Percentiles rank a stretch among this genome's conserved stretches.
Conservation (phyloP, 2,888 invertebrate species). For the Lithosia quadra region DNA sequence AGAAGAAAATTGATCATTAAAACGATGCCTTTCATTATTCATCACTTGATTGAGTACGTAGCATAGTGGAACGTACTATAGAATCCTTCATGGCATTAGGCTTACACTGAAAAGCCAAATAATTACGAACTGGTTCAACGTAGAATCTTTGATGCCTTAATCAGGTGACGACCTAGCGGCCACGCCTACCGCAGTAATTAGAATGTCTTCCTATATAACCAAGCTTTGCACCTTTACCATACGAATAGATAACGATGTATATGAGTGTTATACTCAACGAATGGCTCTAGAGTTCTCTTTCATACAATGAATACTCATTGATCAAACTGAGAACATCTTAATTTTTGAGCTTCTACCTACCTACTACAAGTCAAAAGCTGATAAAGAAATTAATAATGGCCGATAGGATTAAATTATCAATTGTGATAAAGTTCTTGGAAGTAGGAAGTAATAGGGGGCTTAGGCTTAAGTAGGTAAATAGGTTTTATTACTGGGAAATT, state of each 20-base stretch:
- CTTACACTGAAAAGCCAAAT: constrained; percentile 63
- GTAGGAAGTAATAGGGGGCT: constrained; percentile 14
- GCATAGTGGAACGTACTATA: constrained; percentile 34
- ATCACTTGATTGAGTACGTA: constrained; percentile 39
- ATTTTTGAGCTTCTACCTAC: not conserved
- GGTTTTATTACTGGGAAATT: constrained; percentile 24
- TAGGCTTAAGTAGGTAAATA: constrained; percentile 5
- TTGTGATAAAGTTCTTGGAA: constrained; percentile 20
- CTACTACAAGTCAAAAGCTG: constrained; percentile 3
- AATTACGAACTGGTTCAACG: constrained; percentile 68
- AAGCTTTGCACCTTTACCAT: constrained; percentile 53
- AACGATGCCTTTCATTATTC: constrained; percentile 24
- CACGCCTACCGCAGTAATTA: constrained; percentile 77
- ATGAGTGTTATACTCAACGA: constrained; percentile 34
- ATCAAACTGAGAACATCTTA: not conserved
- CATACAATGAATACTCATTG: not conserved
- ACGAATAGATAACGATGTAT: constrained; percentile 50
- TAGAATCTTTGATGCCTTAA: constrained; percentile 78
- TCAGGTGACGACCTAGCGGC: constrained; percentile 71
- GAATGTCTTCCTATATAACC: constrained; percentile 68
- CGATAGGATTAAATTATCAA: constrained; percentile 19
- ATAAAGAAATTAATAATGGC: constrained; percentile 20
- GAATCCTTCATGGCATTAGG: constrained; percentile 50
- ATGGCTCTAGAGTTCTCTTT: constrained; percentile 11
- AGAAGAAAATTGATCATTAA: constrained; percentile 27